Evolutionary conservation across 2,113 vertebrate genomes (phyloP).

Genomic region (Aythya baeri): DNA sequence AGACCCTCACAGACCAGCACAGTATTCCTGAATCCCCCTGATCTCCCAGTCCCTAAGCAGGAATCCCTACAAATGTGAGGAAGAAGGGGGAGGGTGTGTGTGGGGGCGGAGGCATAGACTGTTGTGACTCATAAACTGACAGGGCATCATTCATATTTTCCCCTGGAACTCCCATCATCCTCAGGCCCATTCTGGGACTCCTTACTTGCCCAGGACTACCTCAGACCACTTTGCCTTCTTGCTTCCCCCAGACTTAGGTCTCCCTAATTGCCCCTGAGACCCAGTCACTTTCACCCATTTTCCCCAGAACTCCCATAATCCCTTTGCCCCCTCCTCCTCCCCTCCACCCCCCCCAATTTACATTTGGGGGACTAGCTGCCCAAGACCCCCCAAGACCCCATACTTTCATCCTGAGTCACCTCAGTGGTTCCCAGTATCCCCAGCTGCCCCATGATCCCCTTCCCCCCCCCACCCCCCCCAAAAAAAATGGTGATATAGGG

Average conservation of each 20-base stretch:
- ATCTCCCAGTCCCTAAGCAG: neutral
- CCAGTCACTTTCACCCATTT: neutral
- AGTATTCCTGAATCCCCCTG: neutral
- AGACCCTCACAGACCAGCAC: neutral
- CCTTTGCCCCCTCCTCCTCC: neutral
- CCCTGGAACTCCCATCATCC: neutral
- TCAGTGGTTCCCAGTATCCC: neutral
- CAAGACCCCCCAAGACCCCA: neutral
- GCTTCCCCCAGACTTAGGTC: neutral
- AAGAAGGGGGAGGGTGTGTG: no score
- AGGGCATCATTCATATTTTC: neutral
- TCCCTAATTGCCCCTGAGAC: neutral
- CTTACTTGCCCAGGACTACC: neutral
- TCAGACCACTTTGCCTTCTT: neutral
- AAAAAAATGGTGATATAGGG: rapidly evolving
- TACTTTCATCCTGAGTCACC: neutral
- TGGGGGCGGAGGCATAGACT: neutral
- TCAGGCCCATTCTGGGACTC: neutral
- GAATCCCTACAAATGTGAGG: neutral
- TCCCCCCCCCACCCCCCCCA: neutral
- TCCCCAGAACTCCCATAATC: neutral
- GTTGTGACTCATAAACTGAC: neutral
- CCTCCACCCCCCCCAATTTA: neutral
- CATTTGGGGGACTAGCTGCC: neutral
- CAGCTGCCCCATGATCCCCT: neutral